These are phyloP conservation scores for Saimiri boliviensis DNA, from an alignment of 2,113 vertebrate species.

Conservation along the genomic window DNA sequence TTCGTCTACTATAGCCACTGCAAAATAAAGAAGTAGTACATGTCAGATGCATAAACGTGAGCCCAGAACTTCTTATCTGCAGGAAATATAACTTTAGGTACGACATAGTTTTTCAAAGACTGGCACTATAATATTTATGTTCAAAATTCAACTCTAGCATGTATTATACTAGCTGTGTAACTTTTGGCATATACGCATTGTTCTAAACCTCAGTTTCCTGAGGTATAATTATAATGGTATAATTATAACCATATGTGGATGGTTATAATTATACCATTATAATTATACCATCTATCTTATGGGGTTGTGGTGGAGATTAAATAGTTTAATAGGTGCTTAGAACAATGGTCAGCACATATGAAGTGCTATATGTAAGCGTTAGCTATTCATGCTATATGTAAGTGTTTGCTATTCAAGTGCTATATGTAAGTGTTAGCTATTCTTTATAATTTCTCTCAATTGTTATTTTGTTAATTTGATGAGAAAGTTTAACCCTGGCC, in stretches of 20 bases:
- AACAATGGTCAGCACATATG: not conserved
- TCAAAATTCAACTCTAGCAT: not conserved
- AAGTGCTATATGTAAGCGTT: not conserved
- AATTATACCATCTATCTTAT: not conserved
- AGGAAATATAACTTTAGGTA: not conserved
- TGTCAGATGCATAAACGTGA: not conserved
- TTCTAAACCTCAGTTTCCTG: not conserved
- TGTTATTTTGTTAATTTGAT: not conserved
- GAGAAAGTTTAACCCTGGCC: not conserved
- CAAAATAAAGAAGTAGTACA: not conserved
- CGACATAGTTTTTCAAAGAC: not conserved
- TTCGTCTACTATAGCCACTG: not conserved
- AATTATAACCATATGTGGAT: not conserved
- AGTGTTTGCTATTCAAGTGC: not conserved
- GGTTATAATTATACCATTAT: too few relatives aligned
- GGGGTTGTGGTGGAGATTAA: not conserved
- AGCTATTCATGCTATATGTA: not conserved
- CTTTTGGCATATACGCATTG: not conserved
- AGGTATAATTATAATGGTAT: too few relatives aligned
- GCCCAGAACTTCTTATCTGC: not conserved
- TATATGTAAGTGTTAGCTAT: not conserved
- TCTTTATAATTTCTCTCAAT: not conserved
- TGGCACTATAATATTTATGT: not conserved
- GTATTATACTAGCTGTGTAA: not conserved
- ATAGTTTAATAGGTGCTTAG: not conserved